phyloP scores from a whole-genome alignment of 1,140 invertebrate genomes.

The Calosoma granatense region DNA sequence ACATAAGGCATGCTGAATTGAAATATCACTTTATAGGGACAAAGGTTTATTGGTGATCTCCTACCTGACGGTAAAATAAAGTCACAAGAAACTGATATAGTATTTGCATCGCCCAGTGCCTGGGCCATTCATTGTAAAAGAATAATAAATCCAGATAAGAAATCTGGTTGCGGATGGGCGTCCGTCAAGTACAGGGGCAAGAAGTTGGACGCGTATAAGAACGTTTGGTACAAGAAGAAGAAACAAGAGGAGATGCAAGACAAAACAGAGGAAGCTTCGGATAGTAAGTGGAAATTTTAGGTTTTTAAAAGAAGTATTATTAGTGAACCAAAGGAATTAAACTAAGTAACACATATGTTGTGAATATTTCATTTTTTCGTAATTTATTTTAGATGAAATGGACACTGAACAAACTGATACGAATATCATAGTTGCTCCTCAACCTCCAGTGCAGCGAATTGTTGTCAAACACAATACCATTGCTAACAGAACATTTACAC shows the following conservation, averaged over 20 bases:
- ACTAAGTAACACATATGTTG: too few species aligned
- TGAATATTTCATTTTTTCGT: conserved; percentile 19
- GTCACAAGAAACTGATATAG: conserved; percentile 75
- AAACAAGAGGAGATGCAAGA: conserved; percentile 49
- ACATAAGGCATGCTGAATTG: too few species aligned
- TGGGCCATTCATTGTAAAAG: conserved; percentile 88
- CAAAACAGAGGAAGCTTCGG: conserved; percentile 31
- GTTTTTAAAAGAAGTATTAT: background rate
- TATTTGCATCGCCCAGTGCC: conserved; percentile 82
- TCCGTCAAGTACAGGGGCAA: conserved; percentile 73
- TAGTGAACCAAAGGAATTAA: background rate
- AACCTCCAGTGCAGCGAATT: conserved; percentile 43
- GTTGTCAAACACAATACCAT: conserved; percentile 59
- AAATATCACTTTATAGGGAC: conserved; percentile 68
- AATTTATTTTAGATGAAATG: conserved; percentile 32
- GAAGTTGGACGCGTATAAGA: conserved; percentile 80
- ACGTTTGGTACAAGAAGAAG: conserved; percentile 67
- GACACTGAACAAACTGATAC: conserved; percentile 35
- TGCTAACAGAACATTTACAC: conserved; percentile 54
- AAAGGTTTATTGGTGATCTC: conserved; percentile 81
- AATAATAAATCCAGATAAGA: conserved; percentile 83
- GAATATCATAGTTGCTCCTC: conserved; percentile 20
- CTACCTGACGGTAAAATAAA: conserved; percentile 78
- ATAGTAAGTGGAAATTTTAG: conserved; percentile 21
- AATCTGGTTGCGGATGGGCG: conserved; percentile 86